phyloP scores from a whole-genome alignment of 2,888 invertebrate genomes.

The Chalcosyrphus nemorum region DNA sequence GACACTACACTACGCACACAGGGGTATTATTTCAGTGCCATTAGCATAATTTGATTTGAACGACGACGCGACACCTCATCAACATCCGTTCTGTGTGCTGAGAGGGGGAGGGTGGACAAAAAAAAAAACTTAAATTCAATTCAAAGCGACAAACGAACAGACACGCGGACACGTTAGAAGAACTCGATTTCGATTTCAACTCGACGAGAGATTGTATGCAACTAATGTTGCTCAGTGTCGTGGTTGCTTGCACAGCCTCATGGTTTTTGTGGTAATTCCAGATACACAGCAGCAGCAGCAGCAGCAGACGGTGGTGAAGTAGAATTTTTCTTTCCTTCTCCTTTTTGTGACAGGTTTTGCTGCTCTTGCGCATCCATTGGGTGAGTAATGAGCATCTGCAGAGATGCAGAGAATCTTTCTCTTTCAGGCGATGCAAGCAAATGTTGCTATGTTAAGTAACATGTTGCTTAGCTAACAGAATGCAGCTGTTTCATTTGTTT shows the following conservation, averaged over 20 bases:
- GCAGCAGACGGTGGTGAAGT: constrained; percentile 51
- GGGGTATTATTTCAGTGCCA: constrained; percentile 41
- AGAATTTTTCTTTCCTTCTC: too few relatives aligned
- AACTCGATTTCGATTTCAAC: constrained; percentile 68
- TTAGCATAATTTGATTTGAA: constrained; percentile 69
- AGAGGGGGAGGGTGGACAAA: neutral
- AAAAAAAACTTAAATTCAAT: too few relatives aligned
- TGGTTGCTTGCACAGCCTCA: constrained; percentile 66
- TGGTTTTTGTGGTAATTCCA: constrained; percentile 42
- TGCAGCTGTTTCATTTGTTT: too few relatives aligned
- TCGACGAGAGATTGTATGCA: constrained; percentile 76
- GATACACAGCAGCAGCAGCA: constrained; percentile 44
- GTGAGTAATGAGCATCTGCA: constrained; percentile 12
- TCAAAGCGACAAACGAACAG: constrained; percentile 2
- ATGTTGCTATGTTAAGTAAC: constrained; percentile 48
- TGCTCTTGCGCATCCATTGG: constrained; percentile 59
- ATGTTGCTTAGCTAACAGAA: constrained; percentile 35
- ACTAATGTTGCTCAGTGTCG: constrained; percentile 68
- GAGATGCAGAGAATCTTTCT: constrained; percentile 43
- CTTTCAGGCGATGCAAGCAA: constrained; percentile 42
- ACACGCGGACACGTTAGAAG: constrained; percentile 12
- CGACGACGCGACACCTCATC: constrained; percentile 4
- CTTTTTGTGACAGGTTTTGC: constrained; percentile 36
- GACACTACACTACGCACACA: constrained; percentile 22
- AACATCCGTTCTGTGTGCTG: constrained; percentile 21